These are phyloP conservation scores for Syrista parreyssii DNA, from an alignment of 2,888 invertebrate genomes.

Conservation along the genomic window DNA sequence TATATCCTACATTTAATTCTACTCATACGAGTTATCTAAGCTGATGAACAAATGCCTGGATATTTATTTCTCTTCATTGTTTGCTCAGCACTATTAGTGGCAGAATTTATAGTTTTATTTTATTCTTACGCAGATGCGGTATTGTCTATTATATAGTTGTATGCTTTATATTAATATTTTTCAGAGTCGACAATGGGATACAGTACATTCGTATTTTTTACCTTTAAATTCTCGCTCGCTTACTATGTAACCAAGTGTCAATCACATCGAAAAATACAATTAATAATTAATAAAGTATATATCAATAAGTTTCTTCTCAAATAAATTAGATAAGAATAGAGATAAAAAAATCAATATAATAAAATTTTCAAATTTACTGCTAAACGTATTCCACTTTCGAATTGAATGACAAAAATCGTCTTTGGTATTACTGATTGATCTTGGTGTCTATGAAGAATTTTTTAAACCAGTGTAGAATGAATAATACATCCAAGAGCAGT, in stretches of 20 bases:
- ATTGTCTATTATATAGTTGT: slow-evolving; percentile 59
- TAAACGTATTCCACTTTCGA: background rate
- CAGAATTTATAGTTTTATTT: slow-evolving; percentile 31
- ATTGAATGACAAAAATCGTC: background rate
- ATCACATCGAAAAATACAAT: background rate
- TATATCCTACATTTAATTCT: background rate
- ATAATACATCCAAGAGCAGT: background rate
- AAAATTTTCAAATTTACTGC: background rate
- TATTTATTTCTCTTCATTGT: slow-evolving; percentile 28
- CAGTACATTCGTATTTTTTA: background rate
- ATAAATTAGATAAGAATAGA: background rate
- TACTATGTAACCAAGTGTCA: background rate
- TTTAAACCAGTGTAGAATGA: background rate
- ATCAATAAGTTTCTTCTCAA: background rate
- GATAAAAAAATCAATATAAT: background rate
- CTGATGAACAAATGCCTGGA: slow-evolving; percentile 39
- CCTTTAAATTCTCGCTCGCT: background rate
- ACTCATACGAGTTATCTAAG: slow-evolving; percentile 24
- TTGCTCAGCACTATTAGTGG: slow-evolving; percentile 28
- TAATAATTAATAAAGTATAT: background rate
- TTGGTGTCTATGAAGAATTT: background rate
- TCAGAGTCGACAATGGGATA: background rate
- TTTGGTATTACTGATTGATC: background rate
- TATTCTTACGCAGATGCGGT: slow-evolving; percentile 48
- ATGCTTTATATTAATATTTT: slow-evolving; percentile 5